A percentile compares a stretch with the other conserved stretches of the same genome.
These are phyloP conservation scores for Euplagia quadripunctaria DNA, from an alignment of 2,888 invertebrate genomes.

Conservation along the genomic window DNA sequence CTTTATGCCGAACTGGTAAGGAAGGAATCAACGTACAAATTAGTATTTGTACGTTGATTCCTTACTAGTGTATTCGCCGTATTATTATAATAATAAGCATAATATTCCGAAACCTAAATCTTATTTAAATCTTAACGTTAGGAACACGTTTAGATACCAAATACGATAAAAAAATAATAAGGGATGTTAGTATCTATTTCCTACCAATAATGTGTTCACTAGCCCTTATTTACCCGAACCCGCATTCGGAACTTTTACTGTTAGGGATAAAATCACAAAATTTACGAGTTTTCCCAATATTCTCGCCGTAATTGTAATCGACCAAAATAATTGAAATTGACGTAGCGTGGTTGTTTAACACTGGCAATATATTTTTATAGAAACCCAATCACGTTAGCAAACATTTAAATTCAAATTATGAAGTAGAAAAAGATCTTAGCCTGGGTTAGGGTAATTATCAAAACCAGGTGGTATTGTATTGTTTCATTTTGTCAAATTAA, in stretches of 20 bases:
- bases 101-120: neutral
- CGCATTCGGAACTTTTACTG: constrained; percentile 19
- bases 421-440: neutral
- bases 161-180: neutral
- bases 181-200: constrained; percentile 1
- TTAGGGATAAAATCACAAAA: constrained; percentile 15
- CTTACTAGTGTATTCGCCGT: neutral
- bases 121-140: neutral
- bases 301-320: constrained; percentile 10
- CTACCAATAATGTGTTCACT: constrained; percentile 13
- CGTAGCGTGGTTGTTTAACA: neutral
- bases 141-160: neutral
- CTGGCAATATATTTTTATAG: neutral
- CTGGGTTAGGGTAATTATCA: neutral
- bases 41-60: too few relatives aligned
- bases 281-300: constrained; percentile 16
- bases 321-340: constrained; percentile 14
- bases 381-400: neutral
- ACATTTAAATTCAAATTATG: neutral
- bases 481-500: constrained; percentile 42
- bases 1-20: neutral
- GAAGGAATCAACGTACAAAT: too few relatives aligned
- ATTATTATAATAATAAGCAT: neutral
- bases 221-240: constrained; percentile 17
- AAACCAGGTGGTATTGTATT: constrained; percentile 16